A percentile compares a stretch with the other conserved stretches of the same genome.
Conservation (phyloP, 2,113 vertebrate species). For the Tenebrosternarchus preto region DNA sequence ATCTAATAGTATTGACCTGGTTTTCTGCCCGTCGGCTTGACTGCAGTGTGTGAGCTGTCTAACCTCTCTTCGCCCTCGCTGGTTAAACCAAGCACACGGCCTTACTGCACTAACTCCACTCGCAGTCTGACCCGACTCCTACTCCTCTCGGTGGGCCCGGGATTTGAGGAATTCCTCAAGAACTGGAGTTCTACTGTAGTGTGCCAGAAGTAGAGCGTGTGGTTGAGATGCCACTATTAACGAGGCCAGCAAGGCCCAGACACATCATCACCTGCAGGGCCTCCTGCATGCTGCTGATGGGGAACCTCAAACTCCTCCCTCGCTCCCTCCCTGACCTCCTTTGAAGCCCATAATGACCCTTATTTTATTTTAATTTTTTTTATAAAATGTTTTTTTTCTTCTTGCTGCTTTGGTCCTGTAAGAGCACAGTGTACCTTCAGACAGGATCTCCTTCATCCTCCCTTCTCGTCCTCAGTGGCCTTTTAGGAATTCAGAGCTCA, state of each 20-base stretch:
- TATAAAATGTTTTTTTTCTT: background rate
- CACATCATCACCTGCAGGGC: background rate
- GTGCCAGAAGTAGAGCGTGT: constrained; percentile 7
- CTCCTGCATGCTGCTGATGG: background rate
- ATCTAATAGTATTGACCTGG: background rate
- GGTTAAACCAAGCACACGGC: background rate
- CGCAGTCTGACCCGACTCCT: background rate
- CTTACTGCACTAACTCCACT: background rate
- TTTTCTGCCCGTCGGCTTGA: constrained; percentile 9
- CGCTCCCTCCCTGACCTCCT: background rate
- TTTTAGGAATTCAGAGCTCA: no score
- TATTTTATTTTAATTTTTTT: no score
- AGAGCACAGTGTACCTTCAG: background rate
- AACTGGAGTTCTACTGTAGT: background rate
- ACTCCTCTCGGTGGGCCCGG: background rate
- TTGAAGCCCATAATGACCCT: no score
- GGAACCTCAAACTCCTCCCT: background rate
- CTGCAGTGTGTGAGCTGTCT: constrained; percentile 22
- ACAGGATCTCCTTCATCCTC: background rate
- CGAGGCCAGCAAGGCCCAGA: background rate
- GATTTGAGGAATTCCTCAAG: background rate
- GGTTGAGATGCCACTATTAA: no score
- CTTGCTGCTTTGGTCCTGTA: background rate
- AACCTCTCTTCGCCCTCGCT: background rate
- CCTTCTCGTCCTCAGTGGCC: no score